Evolutionary conservation across 1,140 invertebrate species (phyloP), one percentile per base, ranked within the genome.

Genomic region (Brachionus rubens): DNA sequence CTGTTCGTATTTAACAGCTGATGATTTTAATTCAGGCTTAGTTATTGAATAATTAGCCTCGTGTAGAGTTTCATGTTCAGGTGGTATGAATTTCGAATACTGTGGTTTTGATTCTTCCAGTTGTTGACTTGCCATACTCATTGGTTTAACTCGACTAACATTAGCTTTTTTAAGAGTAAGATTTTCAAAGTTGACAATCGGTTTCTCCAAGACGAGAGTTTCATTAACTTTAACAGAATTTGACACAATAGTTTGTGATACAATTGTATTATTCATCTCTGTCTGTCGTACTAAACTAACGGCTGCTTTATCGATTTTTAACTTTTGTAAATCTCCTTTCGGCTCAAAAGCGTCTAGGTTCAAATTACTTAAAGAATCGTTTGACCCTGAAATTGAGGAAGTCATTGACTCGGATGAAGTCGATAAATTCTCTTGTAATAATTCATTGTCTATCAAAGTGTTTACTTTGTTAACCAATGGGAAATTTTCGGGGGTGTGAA

Each of bases 271-370:
- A 19, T 59, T 59, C 33, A n/a, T 33, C 54, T 33, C 19, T 28
- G 7, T 24, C 9, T 9, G 33, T 36, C 33, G 54, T 33, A 59
- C 50, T 28, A 54, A 30, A 1, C 24, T 9, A 7, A 54, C n/a
- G 4, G 10, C 14, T 28, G 54, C 54, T 33, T 30, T 59, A 16
- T 59, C 54, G 2, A 26, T 59, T 7, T 33, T 19, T n/a, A 33
- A 1, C 19, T 16, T 59, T 4, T 33, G 12, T 59, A 9, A 3
- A n/a, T 59, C n/a, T 36, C 41, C 3, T 10, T 26, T 33, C 10
- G 43, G 68, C 26, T 72, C 68, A 48, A 72, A 72, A 30, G 33
- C 24, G 16, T 72, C 68, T 30, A 72, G 10, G 21, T 46, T 46
- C 16, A 72, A 40, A 36, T 72, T 72, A 36, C 46, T 72, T 19